Base-by-base conservation (phyloP, 2,888 invertebrate species). In the Tortricodes alternella region DNA sequence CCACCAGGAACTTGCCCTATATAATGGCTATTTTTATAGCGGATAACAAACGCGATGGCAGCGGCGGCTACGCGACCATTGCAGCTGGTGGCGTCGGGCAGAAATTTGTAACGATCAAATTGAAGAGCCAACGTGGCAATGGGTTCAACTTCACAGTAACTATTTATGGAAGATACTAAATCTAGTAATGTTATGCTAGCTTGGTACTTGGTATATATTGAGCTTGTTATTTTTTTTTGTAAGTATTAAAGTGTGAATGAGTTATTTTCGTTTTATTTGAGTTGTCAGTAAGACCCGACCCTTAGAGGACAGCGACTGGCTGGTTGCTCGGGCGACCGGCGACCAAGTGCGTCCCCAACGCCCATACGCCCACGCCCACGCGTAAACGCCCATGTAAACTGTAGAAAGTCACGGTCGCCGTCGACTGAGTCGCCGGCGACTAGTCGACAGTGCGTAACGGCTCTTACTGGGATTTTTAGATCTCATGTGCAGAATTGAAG, bases 91-190 rank as follows among this genome's bases (percentile, higher is more conserved):
- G 91, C 0, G 62, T 91, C 0, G 90, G 90, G 0, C 85, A 86
- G 56, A 73, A 78, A 9, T 85, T 83, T 52, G 83, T 80, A 18
- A 87, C 83, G 44, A 74, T 91, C 57, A 85, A 89, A 52, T 62
- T 91, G 61, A 87, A 87, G 66, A 84, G 87, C 27, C 89, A 89
- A 61, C 70, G 86, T 18, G 70, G 76, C 1, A 44, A 59, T 41
- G 88, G 90, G 0, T 75, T 89, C 19, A 88, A 90, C 65, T 91
- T 89, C 60, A 85, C 89, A 0, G 62, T 91, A 1, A 79, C 84
- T 0, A 74, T 91, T 27, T 27, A 7, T 27, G 27, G 27, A 6
- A 27, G 8, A 27, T 21, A 21, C 5, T 21, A 21, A 21, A 3
- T 21, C 21, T 21, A 3, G 21, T 21, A 5, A 21, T 5, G 21